These are phyloP conservation scores for Lepidurus couesii DNA, from an alignment of 1,140 invertebrate genomes.

Conservation along the genomic window DNA sequence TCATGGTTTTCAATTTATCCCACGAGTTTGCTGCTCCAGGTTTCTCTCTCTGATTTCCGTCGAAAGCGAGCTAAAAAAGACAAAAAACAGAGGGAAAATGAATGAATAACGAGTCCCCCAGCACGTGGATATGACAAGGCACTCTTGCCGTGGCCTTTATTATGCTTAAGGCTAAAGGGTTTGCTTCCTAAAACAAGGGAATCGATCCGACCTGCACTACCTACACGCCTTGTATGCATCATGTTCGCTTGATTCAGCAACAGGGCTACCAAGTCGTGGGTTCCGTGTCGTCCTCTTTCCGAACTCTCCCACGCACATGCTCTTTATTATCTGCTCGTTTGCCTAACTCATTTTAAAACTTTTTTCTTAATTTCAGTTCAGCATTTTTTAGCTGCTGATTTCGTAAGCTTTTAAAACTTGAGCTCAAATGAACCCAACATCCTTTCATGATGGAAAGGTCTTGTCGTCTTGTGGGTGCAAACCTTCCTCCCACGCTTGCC, in stretches of 20 bases:
- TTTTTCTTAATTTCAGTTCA: background rate
- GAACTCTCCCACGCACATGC: background rate
- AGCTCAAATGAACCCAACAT: background rate
- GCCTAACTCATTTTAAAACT: background rate
- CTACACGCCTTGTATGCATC: background rate
- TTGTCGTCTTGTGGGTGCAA: background rate
- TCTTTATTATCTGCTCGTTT: background rate
- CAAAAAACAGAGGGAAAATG: background rate
- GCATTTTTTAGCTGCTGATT: background rate
- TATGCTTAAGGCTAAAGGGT: background rate
- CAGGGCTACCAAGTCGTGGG: background rate
- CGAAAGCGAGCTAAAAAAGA: constrained; percentile 7
- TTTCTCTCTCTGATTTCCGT: background rate
- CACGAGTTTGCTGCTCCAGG: background rate
- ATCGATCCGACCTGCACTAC: background rate
- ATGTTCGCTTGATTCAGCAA: background rate
- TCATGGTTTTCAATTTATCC: constrained; percentile 5
- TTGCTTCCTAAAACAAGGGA: constrained; percentile 7
- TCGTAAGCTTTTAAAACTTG: background rate
- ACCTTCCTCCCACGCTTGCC: background rate
- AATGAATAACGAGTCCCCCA: background rate
- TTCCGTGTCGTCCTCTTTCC: background rate
- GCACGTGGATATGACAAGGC: constrained; percentile 8
- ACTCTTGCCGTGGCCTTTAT: background rate
- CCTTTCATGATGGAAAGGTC: constrained; percentile 15